Evolutionary conservation across 2,797 vertebrate genomes (phyloP), one percentile per base, ranked within the genome.

Genomic region (Zenarchopterus dispar): DNA sequence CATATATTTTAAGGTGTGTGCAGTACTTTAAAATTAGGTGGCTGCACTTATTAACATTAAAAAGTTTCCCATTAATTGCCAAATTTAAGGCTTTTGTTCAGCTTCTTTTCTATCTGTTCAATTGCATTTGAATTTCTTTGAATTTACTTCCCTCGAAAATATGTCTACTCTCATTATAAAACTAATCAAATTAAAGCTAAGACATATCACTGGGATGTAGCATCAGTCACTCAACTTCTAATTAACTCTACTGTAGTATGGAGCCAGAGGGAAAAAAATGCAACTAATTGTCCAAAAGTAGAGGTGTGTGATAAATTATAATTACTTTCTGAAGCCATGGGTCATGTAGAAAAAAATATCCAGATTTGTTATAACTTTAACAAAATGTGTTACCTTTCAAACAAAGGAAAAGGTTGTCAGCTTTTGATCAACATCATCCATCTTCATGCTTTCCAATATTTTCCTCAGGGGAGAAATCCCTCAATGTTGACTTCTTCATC

Each of bases 401-500:
- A 22, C 24, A 23, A 41, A n/a, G 43, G 47, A 24, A 52, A 33
- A 33, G 3, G 56, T 16, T 45, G 42, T 60, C 5, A 57, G 48
- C 56, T 64, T 26, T 16, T 15, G 6, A 62, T 2, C 24, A 22
- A 23, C 24, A 51, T n/a, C 24, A 28, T 2, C 5, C 23, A 52
- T 39, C 17, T 43, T 31, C 55, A 58, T 52, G 46, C 46, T 45
- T 56, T 16, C 11, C 56, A 57, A 4, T 47, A 24, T 64, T 41
- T 10, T 56, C 18, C 48, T 62, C 43, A 43, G 19, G 50, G 31
- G 22, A 49, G 6, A 79, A 50, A 70, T 56, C 24, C 43, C 54
- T 61, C 31, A 16, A 61, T 68, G 57, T 44, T 54, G 39, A 61
- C 58, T 73, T 52, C 16, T 0, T 72, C 56, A 54, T 26, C 39